Base-by-base conservation (phyloP, 2,113 vertebrate species). In the Aptenodytes patagonicus region DNA sequence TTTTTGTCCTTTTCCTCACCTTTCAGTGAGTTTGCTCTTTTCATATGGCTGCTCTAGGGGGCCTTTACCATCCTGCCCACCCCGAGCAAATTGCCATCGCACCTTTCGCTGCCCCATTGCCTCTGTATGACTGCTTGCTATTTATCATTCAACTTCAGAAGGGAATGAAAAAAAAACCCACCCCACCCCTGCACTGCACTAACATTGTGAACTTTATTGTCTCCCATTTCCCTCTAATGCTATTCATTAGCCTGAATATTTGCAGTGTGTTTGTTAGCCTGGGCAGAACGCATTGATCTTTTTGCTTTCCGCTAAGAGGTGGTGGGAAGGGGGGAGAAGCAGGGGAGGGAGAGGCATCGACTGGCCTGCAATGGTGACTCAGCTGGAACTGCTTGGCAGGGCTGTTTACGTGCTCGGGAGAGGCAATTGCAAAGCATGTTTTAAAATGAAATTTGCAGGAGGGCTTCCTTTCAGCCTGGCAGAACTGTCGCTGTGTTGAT, bases 391-490 rank as follows among this genome's bases (percentile, higher is more conserved):
- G 93, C 72, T 42, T 75, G 70, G 51, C 52, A 61, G 73, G 54
- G 90, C 90, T 90, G 34, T 34, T 88, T 49, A 42, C 8, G 28
- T 64, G 90, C 70, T 81, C 5, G 1, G 81, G 51, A 60, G 49
- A 93, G n/a, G 81, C 24, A 20, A 83, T 6, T 22, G 76, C 68
- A 72, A 86, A 81, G 36, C 44, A 26, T 10, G 14, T 66, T 95
- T 95, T 46, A 21, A 89, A 94, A 72, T 69, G 86, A 71, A 76
- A 93, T 78, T 91, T 93, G 78, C 86, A 44, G 96, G 88, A 83
- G 92, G 79, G 87, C 76, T 93, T 65, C 88, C 86, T 94, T 95
- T 93, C 92, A 94, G 90, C 68, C 87, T 15, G 71, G 57, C 73
- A 86, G 86, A 92, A 34, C 81, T 69, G 72, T 66, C 10, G 42